These are phyloP conservation scores for Cyanoderma ruficeps DNA, from an alignment of 2,113 vertebrate genomes.

Conservation along the genomic window DNA sequence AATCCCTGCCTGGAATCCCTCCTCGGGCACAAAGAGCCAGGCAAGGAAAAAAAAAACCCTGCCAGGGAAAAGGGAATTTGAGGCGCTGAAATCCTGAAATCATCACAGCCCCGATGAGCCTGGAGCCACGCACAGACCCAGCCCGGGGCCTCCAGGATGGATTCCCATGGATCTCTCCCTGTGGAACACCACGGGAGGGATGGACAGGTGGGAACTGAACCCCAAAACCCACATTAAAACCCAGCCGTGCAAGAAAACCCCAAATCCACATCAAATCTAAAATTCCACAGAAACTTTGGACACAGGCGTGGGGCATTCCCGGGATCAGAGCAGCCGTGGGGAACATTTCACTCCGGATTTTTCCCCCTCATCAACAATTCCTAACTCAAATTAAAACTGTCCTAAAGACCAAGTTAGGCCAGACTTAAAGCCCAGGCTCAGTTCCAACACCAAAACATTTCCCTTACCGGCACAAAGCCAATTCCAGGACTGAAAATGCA, in stretches of 20 bases:
- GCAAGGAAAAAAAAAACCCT: not conserved
- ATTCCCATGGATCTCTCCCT: not conserved
- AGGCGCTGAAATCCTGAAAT: fast-evolving
- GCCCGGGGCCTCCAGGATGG: not conserved
- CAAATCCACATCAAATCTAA: not conserved
- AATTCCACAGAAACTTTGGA: not conserved
- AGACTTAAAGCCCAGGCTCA: not conserved
- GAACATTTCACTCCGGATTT: fast-evolving
- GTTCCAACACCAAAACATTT: not conserved
- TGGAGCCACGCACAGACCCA: fast-evolving
- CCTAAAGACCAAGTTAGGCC: not conserved
- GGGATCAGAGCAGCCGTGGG: not conserved
- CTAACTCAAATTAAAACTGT: not conserved
- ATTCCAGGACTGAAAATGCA: not conserved
- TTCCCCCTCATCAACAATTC: not conserved
- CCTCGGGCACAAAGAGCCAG: not conserved
- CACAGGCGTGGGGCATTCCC: not conserved
- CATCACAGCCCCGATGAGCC: not conserved
- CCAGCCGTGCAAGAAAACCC: not conserved
- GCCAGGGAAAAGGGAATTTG: fast-evolving
- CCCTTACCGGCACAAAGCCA: not conserved
- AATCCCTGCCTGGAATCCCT: not conserved
- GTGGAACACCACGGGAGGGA: fast-evolving
- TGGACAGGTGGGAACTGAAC: fast-evolving
- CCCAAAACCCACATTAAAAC: not conserved